Base-by-base conservation (phyloP, 2,888 invertebrate genomes). In the Drosophila neonasuta region DNA sequence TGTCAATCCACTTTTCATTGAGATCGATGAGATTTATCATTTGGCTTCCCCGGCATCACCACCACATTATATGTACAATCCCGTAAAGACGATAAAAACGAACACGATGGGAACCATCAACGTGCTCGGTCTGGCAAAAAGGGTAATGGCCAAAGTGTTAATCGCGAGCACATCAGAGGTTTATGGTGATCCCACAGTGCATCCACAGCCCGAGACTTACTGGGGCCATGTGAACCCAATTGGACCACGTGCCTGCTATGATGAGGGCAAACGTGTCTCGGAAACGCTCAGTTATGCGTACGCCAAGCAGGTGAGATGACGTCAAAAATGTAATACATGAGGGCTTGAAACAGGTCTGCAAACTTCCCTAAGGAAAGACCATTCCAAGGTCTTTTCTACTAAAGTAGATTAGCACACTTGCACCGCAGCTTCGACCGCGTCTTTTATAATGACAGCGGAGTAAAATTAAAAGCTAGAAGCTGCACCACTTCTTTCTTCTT, bases 221-320 rank as follows among this genome's bases (percentile, higher is more conserved):
- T 99, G 99, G 99, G 99, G 99, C 0, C 97, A 99, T 91, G 99
- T 99, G 0, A 99, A 99, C 93, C 99, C 99, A 7, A 99, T 99
- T 86, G 97, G 97, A 1, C 97, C 97, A 0, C 92, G 99, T 63
- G 97, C 99, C 0, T 99, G 99, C 91, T 99, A 99, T 88, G 99
- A 99, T 89, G 99, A 99, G 92, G 99, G 99, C n/a, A 99, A 99
- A 91, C 93, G 99, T 57, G 98, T 99, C 0, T 96, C 99, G 0
- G 99, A 99, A 91, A 97, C 99, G 0, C 92, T 99, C 63, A 93
- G 93, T 7, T 99, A 98, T 90, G 98, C 99, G 0, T 99, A 99
- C 91, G 96, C 97, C 13, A 97, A 98, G 88, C 99, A 99, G 87
- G 89, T 89, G 34, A 56, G 56, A 75, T 61, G 66, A 63, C 62